Evolutionary conservation across 2,113 vertebrate species (phyloP), one percentile per base, ranked within the genome.

Genomic region (Pimephales promelas): DNA sequence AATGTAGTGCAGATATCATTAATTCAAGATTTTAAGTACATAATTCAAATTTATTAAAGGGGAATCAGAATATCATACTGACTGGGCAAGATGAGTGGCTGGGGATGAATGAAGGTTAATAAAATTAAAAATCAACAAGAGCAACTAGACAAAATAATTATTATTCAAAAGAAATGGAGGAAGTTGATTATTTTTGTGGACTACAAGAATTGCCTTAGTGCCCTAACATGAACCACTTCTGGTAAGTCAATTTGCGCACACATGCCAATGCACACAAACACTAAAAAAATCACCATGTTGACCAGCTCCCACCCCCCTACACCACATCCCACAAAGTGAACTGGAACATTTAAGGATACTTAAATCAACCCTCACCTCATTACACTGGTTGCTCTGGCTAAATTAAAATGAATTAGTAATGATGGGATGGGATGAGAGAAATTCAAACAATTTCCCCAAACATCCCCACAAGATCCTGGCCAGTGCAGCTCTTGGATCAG

Each of bases 401-500:
- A 89, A 91, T 90, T 87, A 89, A 86, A 83, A 88, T 57, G 78
- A 85, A 79, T 76, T 87, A 84, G 77, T 81, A 62, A 36, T 43
- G 81, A 61, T 43, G 34, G 76, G 81, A 90, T 56, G 47, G 62
- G 79, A 80, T 86, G 83, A 89, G 87, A 89, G 89, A 90, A 87
- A 90, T 90, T 88, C 84, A 87, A 83, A 83, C 87, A 85, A 90
- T 91, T 89, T 88, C 80, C 80, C 6, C 87, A 80, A 34, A 84
- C 49, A 59, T 90, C 90, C 81, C 82, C 86, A 81, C 83, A 89
- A 86, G 90, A 84, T 82, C 88, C 61, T 81, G 83, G 88, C 86
- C 86, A 87, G 82, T 83, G 80, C 88, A 87, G 87, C 88, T 90
- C 79, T 83, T 86, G 90, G 86, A 90, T 86, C 28, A 8, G 2